Evolutionary conservation across 1,140 invertebrate species (phyloP).

Genomic region (Cherax quadricarinatus): DNA sequence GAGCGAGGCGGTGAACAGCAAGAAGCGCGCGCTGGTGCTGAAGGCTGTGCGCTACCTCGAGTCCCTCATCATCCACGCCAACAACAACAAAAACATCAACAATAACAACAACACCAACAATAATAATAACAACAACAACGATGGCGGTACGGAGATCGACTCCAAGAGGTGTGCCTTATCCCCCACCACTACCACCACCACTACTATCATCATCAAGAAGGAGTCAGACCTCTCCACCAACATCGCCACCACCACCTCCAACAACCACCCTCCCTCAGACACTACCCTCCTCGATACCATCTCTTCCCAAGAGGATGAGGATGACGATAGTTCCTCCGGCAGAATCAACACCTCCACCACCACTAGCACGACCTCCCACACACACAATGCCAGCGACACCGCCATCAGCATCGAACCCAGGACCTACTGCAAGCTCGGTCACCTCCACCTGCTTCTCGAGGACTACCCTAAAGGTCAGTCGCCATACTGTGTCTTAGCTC

Average conservation of each 20-base stretch:
- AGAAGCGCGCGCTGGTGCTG: constrained; percentile 86
- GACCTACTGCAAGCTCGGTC: constrained; percentile 94
- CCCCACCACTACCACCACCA: constrained; percentile 30
- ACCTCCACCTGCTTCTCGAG: constrained; percentile 93
- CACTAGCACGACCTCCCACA: constrained; percentile 85
- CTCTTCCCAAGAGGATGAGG: constrained; percentile 89
- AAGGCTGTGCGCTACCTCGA: constrained; percentile 91
- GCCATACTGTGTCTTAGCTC: neutral
- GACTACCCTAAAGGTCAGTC: constrained; percentile 91
- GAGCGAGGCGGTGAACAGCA: constrained; percentile 84
- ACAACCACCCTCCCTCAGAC: constrained; percentile 20
- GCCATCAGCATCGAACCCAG: constrained; percentile 90
- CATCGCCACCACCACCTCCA: constrained; percentile 41
- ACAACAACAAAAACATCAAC: constrained; percentile 74
- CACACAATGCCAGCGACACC: constrained; percentile 77
- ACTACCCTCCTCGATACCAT: constrained; percentile 87
- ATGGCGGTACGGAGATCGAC: constrained; percentile 28
- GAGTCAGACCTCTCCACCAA: constrained; percentile 25
- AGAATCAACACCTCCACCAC: constrained; percentile 82
- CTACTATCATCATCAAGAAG: constrained; percentile 24
- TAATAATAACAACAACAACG: constrained; percentile 56
- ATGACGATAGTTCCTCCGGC: constrained; percentile 81
- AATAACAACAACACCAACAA: constrained; percentile 73
- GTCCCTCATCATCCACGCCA: constrained; percentile 88
- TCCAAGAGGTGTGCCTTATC: constrained; percentile 31